Conservation (phyloP, 1,140 invertebrate genomes). For the Bombyx mandarina region DNA sequence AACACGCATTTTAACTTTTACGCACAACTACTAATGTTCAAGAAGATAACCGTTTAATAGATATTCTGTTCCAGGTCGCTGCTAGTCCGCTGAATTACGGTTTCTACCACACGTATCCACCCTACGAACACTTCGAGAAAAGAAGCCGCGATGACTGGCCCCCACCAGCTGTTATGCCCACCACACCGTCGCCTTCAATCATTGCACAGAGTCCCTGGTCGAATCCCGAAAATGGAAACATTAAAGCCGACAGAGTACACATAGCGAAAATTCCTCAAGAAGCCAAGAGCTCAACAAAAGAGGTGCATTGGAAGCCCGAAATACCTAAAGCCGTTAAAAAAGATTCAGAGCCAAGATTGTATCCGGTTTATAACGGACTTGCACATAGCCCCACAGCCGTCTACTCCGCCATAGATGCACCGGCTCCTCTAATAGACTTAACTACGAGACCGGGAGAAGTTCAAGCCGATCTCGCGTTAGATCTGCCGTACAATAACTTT, state of each 20-base stretch:
- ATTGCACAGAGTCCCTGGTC: slow-evolving; percentile 22
- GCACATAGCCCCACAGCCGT: slow-evolving; percentile 11
- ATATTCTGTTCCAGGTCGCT: slow-evolving; percentile 71
- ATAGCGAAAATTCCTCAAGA: slow-evolving; percentile 18
- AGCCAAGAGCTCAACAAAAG: slow-evolving; percentile 9
- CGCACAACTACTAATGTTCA: slow-evolving; percentile 38
- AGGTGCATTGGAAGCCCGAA: slow-evolving; percentile 20
- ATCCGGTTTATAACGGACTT: slow-evolving; percentile 32
- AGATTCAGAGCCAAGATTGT: slow-evolving; percentile 24
- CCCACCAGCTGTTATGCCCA: slow-evolving; percentile 15
- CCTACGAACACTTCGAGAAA: slow-evolving; percentile 57
- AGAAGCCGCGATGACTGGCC: slow-evolving; percentile 44
- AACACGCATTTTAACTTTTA: slow-evolving; percentile 22
- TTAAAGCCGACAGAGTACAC: slow-evolving; percentile 34
- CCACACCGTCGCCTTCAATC: slow-evolving; percentile 15
- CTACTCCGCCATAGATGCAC: slow-evolving; percentile 33
- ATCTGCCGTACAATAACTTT: slow-evolving; percentile 61
- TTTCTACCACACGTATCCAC: slow-evolving; percentile 53
- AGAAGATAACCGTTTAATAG: slow-evolving; percentile 56
- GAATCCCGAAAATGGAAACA: slow-evolving; percentile 12
- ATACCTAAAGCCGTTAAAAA: slow-evolving; percentile 18
- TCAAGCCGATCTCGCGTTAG: slow-evolving; percentile 61
- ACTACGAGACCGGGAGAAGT: slow-evolving; percentile 53
- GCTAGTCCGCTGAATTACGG: slow-evolving; percentile 68
- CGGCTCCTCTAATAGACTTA: slow-evolving; percentile 33